These are phyloP conservation scores for Junonia oenone DNA, from an alignment of 2,888 invertebrate species.

Conservation along the genomic window DNA sequence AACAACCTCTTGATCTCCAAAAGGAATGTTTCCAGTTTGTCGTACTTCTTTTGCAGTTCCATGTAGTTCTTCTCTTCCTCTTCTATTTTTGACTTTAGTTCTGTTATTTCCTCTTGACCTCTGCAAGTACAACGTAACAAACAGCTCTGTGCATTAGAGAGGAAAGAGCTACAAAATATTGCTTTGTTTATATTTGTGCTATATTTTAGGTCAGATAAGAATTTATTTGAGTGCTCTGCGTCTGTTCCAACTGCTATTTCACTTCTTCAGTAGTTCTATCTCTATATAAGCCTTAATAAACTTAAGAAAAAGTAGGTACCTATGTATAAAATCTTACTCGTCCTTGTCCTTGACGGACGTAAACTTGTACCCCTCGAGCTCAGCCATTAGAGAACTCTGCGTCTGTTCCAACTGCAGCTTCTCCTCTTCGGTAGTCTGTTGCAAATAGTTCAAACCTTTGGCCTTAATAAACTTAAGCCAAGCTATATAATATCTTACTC, in stretches of 20 bases:
- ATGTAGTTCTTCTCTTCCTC: conserved; percentile 55
- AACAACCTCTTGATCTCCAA: conserved; percentile 65
- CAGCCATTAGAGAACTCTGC: conserved; percentile 82
- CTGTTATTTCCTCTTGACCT: conserved; percentile 85
- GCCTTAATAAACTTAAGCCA: no score
- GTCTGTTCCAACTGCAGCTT: conserved; percentile 84
- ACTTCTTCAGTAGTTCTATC: conserved; percentile 86
- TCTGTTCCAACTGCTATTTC: conserved; percentile 84
- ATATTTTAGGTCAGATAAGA: no score
- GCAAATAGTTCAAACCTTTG: conserved; percentile 83
- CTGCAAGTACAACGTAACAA: no score
- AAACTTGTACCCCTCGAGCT: conserved; percentile 88
- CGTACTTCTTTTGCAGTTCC: conserved; percentile 50
- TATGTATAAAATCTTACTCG: conserved; percentile 74
- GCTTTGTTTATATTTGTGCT: no score
- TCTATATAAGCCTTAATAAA: no score
- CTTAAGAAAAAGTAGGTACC: no score
- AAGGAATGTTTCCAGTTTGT: conserved; percentile 58
- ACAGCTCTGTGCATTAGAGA: no score
- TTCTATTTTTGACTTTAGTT: conserved; percentile 80
- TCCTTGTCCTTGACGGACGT: conserved; percentile 89
- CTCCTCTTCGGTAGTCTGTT: conserved; percentile 85
- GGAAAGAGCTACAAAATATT: no score
- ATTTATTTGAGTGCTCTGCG: conserved; percentile 82
- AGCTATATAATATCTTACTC: no score